phyloP scores from a whole-genome alignment of 2,888 invertebrate genomes.

The Caenorhabditis japonica region DNA sequence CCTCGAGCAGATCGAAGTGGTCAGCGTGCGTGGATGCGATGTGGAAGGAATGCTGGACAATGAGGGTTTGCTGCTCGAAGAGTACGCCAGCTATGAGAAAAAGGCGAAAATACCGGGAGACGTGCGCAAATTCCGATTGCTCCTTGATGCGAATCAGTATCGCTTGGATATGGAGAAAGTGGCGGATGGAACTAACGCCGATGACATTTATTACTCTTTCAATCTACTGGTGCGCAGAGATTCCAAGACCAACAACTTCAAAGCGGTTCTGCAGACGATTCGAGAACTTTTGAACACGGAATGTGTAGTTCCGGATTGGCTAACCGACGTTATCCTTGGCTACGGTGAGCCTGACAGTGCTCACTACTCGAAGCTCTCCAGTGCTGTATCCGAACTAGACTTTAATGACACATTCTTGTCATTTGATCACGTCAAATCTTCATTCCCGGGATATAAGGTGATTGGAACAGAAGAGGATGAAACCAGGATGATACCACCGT shows the following conservation, averaged over 20 bases:
- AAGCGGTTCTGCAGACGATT: conserved; percentile 97
- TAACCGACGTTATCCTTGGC: conserved; percentile 87
- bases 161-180: conserved; percentile 69
- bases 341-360: conserved; percentile 98
- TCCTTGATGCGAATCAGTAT: conserved; percentile 97
- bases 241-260: conserved; percentile 99
- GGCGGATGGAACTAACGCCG: conserved; percentile 44
- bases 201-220: conserved; percentile 90
- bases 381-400: conserved; percentile 88
- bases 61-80: conserved; percentile 94
- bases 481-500: conserved; percentile 85
- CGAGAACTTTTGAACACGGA: conserved; percentile 98
- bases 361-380: conserved; percentile 92
- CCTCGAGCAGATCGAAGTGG: conserved; percentile 73
- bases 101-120: conserved; percentile 83
- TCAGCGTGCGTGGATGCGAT: conserved; percentile 95
- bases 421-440: conserved; percentile 87
- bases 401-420: conserved; percentile 98
- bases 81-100: conserved; percentile 79
- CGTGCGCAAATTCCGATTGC: conserved; percentile 90
- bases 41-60: conserved; percentile 97
- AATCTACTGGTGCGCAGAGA: conserved; percentile 97
- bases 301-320: conserved; percentile 89
- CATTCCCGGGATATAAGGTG: conserved; percentile 87
- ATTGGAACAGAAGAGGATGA: conserved; percentile 82